Percentiles rank a stretch among this genome's conserved stretches.
Evolutionary conservation across 2,113 vertebrate genomes (phyloP).

Genomic region (Holacanthus passer): DNA sequence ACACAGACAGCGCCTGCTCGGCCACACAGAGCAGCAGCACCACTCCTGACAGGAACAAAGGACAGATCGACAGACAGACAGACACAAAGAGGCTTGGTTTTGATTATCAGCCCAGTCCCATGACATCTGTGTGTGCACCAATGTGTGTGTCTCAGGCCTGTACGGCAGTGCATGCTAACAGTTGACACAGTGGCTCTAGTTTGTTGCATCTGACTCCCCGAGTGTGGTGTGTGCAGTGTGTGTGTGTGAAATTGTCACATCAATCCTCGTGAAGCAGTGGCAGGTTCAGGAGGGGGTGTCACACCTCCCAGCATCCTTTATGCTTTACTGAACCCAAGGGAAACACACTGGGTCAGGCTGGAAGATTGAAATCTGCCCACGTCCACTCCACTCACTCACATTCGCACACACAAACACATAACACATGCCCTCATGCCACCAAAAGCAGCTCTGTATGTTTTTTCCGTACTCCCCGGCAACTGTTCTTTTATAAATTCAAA

Average conservation of each 20-base stretch:
- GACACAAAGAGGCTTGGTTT: slow-evolving; percentile 41
- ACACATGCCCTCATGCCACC: not conserved
- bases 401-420: not conserved
- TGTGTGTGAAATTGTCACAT: slow-evolving; percentile 63
- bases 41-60: slow-evolving; percentile 53
- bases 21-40: slow-evolving; percentile 34
- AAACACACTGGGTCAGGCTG: slow-evolving; percentile 47
- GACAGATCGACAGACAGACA: slow-evolving; percentile 36
- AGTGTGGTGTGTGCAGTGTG: not conserved
- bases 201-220: slow-evolving; percentile 33
- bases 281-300: slow-evolving; percentile 52
- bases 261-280: slow-evolving; percentile 58
- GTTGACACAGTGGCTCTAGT: slow-evolving; percentile 30
- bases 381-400: slow-evolving; percentile 7
- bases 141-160: slow-evolving; percentile 11
- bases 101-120: slow-evolving; percentile 38
- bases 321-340: slow-evolving; percentile 67
- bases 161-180: slow-evolving; percentile 7
- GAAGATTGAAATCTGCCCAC: slow-evolving; percentile 66
- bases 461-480: slow-evolving; percentile 29
- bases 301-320: slow-evolving; percentile 66
- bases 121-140: slow-evolving; percentile 28
- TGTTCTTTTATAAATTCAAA: slow-evolving; percentile 25
- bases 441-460: slow-evolving; percentile 18
- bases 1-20: slow-evolving; percentile 31